Evolutionary conservation across 2,888 invertebrate genomes (phyloP).

Genomic region (Heliconius erato): DNA sequence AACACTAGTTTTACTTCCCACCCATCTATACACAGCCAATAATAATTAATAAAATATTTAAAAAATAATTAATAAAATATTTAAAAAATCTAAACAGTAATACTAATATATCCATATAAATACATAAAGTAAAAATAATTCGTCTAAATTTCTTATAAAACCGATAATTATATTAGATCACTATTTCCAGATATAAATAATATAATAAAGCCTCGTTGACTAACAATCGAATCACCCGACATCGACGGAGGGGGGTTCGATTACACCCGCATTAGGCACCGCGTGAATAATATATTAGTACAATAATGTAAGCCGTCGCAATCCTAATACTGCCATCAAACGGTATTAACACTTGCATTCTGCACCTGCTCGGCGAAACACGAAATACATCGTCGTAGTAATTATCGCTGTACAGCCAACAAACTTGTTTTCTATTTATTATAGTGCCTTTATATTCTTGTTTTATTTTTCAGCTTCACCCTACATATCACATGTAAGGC

Average conservation of each 20-base stretch:
- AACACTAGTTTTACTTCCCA: too few species aligned
- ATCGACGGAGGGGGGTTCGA: neutral
- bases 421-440: slow-evolving; percentile 15
- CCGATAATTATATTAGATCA: neutral
- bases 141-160: neutral
- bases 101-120: too few species aligned
- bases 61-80: too few species aligned
- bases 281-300: slow-evolving; percentile 32
- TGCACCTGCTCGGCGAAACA: slow-evolving; percentile 40
- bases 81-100: too few species aligned
- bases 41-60: too few species aligned
- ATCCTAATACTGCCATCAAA: slow-evolving; percentile 46
- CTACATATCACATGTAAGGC: too few species aligned
- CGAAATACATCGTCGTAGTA: slow-evolving; percentile 23
- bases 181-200: neutral
- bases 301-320: slow-evolving; percentile 45
- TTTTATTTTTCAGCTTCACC: too few species aligned
- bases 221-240: slow-evolving; percentile 9
- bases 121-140: neutral
- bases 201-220: neutral
- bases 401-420: slow-evolving; percentile 37
- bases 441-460: neutral
- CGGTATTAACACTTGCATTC: slow-evolving; percentile 38
- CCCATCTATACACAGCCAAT: too few species aligned
- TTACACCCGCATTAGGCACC: slow-evolving; percentile 14